phyloP scores from a whole-genome alignment of 2,797 vertebrate genomes.

The Muscicapa comitata region DNA sequence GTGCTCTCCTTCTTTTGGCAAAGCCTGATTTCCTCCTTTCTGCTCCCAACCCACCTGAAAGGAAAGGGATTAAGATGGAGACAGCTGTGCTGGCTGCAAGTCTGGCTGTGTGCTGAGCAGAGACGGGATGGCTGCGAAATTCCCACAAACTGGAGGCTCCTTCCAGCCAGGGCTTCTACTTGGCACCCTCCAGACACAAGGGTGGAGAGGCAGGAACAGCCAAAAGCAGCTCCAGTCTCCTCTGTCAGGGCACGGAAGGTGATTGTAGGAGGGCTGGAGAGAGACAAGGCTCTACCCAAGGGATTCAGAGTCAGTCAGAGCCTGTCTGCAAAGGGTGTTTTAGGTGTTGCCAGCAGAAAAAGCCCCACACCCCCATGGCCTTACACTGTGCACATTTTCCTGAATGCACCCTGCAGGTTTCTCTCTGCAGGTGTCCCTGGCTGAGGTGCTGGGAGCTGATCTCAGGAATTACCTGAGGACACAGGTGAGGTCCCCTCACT shows the following conservation, averaged over 20 bases:
- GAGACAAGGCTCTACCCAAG: neutral
- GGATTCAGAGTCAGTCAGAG: neutral
- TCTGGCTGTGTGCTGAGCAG: neutral
- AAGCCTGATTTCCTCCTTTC: neutral
- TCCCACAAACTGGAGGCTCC: neutral
- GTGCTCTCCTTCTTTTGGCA: neutral
- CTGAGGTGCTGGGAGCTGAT: neutral
- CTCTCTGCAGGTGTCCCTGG: neutral
- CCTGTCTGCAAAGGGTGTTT: neutral
- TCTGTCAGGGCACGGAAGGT: neutral
- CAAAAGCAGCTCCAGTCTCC: neutral
- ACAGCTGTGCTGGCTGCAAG: neutral
- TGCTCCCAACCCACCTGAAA: neutral
- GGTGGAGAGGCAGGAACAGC: neutral
- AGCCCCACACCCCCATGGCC: neutral
- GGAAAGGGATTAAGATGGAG: neutral
- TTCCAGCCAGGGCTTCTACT: neutral
- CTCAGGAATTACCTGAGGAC: fast-evolving
- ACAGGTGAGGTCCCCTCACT: neutral
- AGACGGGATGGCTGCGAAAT: neutral
- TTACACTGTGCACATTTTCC: neutral
- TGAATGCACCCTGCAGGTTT: neutral
- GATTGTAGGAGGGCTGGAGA: neutral
- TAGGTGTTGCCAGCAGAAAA: neutral
- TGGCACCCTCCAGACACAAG: neutral